Conservation (phyloP, 2,113 vertebrate species). For the Hippocampus zosterae region DNA sequence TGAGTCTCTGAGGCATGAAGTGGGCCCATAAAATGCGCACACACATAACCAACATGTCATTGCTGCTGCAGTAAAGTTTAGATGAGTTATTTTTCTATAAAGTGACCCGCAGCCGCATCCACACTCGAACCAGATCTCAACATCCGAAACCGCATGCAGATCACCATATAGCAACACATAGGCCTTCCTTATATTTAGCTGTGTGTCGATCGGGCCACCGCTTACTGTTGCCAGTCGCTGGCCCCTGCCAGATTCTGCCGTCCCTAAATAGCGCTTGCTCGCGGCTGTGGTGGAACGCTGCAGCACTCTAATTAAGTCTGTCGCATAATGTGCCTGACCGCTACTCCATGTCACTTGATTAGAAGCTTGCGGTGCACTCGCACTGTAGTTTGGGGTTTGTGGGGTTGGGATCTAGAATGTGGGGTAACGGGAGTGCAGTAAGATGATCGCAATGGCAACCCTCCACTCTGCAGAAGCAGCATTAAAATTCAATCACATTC, state of each 20-base stretch:
- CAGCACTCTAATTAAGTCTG: slow-evolving; percentile 67
- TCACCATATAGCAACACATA: slow-evolving; percentile 28
- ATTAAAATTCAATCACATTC: slow-evolving; percentile 46
- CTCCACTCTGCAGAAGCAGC: slow-evolving; percentile 25
- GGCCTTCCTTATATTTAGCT: slow-evolving; percentile 43
- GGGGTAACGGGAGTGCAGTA: slow-evolving; percentile 37
- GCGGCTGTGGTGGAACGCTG: slow-evolving; percentile 55
- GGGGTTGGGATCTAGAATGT: slow-evolving; percentile 61
- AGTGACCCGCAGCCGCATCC: slow-evolving; percentile 29
- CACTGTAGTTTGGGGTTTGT: slow-evolving; percentile 65
- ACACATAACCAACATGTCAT: slow-evolving; percentile 35
- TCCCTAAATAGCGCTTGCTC: slow-evolving; percentile 64
- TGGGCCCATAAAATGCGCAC: slow-evolving; percentile 29
- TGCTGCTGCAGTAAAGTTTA: slow-evolving; percentile 18
- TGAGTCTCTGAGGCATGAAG: slow-evolving; percentile 19
- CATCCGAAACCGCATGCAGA: slow-evolving; percentile 23
- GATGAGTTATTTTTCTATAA: slow-evolving; percentile 20
- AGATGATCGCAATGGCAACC: slow-evolving; percentile 37
- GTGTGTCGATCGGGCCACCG: slow-evolving; percentile 22
- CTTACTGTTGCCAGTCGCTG: slow-evolving; percentile 32
- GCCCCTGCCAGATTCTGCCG: slow-evolving; percentile 20
- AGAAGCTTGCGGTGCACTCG: slow-evolving; percentile 55
- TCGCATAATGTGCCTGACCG: slow-evolving; percentile 61
- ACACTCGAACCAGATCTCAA: not conserved
- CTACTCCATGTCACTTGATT: slow-evolving; percentile 58